Evolutionary conservation across 2,113 vertebrate genomes (phyloP), one percentile per base, ranked within the genome.

Genomic region (Pithys albifrons): DNA sequence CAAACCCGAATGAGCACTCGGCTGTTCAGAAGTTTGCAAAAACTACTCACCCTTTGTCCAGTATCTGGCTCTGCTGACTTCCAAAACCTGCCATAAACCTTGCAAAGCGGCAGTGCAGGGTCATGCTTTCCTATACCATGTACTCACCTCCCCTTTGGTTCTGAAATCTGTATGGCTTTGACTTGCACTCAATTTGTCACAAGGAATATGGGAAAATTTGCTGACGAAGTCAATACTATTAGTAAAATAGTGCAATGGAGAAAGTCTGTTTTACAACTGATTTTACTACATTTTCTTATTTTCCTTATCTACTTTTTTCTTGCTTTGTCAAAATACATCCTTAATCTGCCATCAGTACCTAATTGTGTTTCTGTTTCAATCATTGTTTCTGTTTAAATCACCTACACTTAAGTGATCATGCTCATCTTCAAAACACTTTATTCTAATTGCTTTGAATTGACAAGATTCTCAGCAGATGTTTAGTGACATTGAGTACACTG

Each of bases 111-210:
- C 17, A 43, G 33, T 5, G 7, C 9, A 70, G n/a, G 25, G 33
- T 29, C 28, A 23, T 14, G 28, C 4, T 65, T 8, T 51, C 35
- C 10, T 45, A 2, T 5, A 18, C 11, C 2, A 1, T 7, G 3
- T 35, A 15, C 11, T 83, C 57, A 74, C 4, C 8, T 43, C 27
- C 23, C 19, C 24, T 33, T 29, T 33, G 10, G 15, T n/a, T 91
- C 75, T 72, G 37, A 86, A 73, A 48, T 2, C 24, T 46, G 2
- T 9, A 1, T 5, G 18, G 18, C 8, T 78, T 75, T 70, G 31
- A 23, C 5, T 14, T n/a, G 16, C 54, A 58, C 12, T 33, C 25
- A 17, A 9, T 86, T 66, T 86, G 41, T 17, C 6, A 19, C 1
- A 0, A 65, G 11, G 5, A 71, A 2, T 27, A 19, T 4, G n/a